Percentiles rank a stretch among this genome's conserved stretches.
phyloP scores from a whole-genome alignment of 2,888 invertebrate genomes.

The Allacma fusca region DNA sequence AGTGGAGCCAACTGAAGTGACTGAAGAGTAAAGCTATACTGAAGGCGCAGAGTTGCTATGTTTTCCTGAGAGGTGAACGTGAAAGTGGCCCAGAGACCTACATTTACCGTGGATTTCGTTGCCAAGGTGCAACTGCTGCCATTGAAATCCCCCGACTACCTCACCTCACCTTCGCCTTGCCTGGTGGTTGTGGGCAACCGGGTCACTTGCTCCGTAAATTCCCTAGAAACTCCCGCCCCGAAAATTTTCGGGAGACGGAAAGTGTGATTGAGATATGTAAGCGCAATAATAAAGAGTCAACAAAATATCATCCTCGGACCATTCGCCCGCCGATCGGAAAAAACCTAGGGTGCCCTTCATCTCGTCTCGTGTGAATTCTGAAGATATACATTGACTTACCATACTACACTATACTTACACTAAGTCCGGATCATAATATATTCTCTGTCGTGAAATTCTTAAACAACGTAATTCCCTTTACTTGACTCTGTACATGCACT shows the following conservation, averaged over 20 bases:
- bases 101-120: constrained; percentile 68
- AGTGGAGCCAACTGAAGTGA: constrained; percentile 18
- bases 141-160: constrained; percentile 46
- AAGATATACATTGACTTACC: too few relatives aligned
- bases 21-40: constrained; percentile 20
- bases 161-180: constrained; percentile 20
- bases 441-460: too few relatives aligned
- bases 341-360: constrained; percentile 3
- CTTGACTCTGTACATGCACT: too few relatives aligned
- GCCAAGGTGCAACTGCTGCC: constrained; percentile 51
- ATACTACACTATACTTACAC: not conserved
- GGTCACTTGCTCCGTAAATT: constrained; percentile 30
- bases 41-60: constrained; percentile 1
- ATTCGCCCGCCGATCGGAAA: not conserved
- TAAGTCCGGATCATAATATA: too few relatives aligned
- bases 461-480: too few relatives aligned
- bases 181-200: constrained; percentile 25
- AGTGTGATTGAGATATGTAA: constrained; percentile 24
- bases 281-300: constrained; percentile 20
- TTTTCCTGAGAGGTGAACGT: constrained; percentile 42
- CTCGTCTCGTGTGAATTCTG: not conserved
- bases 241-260: constrained; percentile 23
- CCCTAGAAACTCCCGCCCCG: constrained; percentile 30
- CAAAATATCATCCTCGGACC: constrained; percentile 16
- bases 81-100: constrained; percentile 87